Evolutionary conservation across 2,888 invertebrate genomes (phyloP).

Genomic region (Pycnomerus fuliginosus): DNA sequence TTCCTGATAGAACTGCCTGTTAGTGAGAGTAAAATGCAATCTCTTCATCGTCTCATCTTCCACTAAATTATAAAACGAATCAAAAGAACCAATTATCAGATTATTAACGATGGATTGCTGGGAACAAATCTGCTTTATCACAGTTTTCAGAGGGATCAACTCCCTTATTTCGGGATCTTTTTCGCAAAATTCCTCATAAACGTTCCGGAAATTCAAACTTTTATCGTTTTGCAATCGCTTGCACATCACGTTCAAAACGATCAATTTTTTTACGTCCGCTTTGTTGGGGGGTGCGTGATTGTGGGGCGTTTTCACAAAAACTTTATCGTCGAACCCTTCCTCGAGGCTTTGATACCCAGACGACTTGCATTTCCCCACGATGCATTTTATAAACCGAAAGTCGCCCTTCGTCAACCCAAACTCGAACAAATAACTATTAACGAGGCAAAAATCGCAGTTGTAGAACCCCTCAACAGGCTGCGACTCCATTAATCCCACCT

Average conservation of each 20-base stretch:
- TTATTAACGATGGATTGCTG: constrained; percentile 36
- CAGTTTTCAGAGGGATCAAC: constrained; percentile 41
- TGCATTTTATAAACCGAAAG: constrained; percentile 32
- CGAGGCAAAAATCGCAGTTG: constrained; percentile 35
- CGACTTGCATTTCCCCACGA: constrained; percentile 36
- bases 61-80: constrained; percentile 42
- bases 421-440: constrained; percentile 44
- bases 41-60: constrained; percentile 42
- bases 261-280: constrained; percentile 39
- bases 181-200: constrained; percentile 45
- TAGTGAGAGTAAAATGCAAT: constrained; percentile 44
- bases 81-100: constrained; percentile 38
- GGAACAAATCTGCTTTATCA: constrained; percentile 47
- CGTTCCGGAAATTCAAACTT: constrained; percentile 41
- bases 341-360: constrained; percentile 34
- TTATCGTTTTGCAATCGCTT: constrained; percentile 42
- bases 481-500: constrained; percentile 34
- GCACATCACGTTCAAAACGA: constrained; percentile 45
- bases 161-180: constrained; percentile 39
- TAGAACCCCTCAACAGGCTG: constrained; percentile 32
- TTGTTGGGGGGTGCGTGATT: constrained; percentile 38
- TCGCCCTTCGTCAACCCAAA: constrained; percentile 40
- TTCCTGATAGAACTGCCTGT: constrained; percentile 56
- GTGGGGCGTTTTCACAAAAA: constrained; percentile 37
- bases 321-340: constrained; percentile 25